phyloP scores from a whole-genome alignment of 1,140 invertebrate species.

The Cotesia vestalis region DNA sequence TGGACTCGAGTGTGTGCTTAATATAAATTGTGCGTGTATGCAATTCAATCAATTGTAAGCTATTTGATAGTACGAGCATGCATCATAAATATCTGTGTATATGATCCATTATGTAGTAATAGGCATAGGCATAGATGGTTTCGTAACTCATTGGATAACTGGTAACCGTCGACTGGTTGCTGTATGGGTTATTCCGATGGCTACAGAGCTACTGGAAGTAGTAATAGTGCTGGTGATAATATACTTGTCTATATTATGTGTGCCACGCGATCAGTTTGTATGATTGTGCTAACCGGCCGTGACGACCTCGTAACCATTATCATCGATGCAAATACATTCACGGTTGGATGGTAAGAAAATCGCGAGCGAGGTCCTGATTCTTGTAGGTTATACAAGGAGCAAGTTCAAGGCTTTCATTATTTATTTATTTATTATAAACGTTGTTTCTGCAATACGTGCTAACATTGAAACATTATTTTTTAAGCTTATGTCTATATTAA shows the following conservation, averaged over 20 bases:
- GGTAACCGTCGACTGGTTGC: background rate
- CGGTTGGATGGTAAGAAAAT: conserved; percentile 9
- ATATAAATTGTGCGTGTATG: too few species aligned
- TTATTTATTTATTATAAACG: too few species aligned
- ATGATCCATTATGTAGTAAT: background rate
- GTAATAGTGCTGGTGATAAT: conserved; percentile 1
- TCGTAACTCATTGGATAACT: too few species aligned
- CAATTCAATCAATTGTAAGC: too few species aligned
- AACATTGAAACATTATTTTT: too few species aligned
- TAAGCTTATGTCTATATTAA: too few species aligned
- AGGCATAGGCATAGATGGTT: background rate
- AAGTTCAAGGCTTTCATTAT: conserved; percentile 13
- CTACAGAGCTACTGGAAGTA: background rate
- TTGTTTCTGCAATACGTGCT: too few species aligned
- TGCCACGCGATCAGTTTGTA: conserved; percentile 7
- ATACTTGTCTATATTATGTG: conserved; percentile 1
- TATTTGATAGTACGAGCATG: conserved; percentile 3
- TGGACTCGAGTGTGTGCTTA: too few species aligned
- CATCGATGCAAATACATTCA: conserved; percentile 31
- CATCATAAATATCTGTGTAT: conserved; percentile 36
- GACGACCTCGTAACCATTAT: conserved; percentile 37
- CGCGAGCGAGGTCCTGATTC: conserved; percentile 12
- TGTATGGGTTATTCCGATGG: too few species aligned
- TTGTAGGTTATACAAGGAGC: background rate
- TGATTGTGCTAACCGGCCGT: conserved; percentile 22